Base-by-base conservation (phyloP, 1,140 invertebrate genomes). In the Eriosoma lanigerum region DNA sequence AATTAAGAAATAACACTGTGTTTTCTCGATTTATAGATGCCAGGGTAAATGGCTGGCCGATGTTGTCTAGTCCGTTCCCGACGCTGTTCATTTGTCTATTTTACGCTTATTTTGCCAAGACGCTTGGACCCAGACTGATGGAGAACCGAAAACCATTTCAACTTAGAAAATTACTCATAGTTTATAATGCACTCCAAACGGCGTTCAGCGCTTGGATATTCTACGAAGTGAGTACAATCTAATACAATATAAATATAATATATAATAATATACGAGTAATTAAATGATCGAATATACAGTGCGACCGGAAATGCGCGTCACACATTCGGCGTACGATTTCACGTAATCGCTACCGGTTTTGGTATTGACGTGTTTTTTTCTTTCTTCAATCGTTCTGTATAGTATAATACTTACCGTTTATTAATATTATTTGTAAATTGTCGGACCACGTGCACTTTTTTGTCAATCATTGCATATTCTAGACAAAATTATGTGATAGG, bases 191-290 rank as follows among this genome's bases (percentile, higher is more conserved):
- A 75, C 86, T 93, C 83, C 94, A 97, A 86, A 96, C 95, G 12
- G 83, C 96, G 81, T 94, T 97, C 86, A 96, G 93, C 84, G 88
- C 91, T 50, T 97, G 94, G 93, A 94, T 98, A 87, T 96, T 95
- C 87, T 95, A 95, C 85, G 93, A 95, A 90, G 94, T 96, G 85
- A 89, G 85, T 52, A 72, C n/a, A n/a, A n/a, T 4, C 21, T 38
- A 38, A 12, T 6, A n/a, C 13, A 38, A 4, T 38, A 8, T 8
- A 38, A 4, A 38, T 38, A 4, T 38, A n/a, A n/a, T n/a, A n/a
- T n/a, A n/a, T n/a, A n/a, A n/a, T n/a, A n/a, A n/a, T n/a, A n/a
- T n/a, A n/a, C n/a, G n/a, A n/a, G n/a, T n/a, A n/a, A n/a, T n/a
- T n/a, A n/a, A n/a, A n/a, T n/a, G n/a, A n/a, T n/a, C n/a, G n/a